phyloP scores from a whole-genome alignment of 2,113 vertebrate genomes.

The Lagopus leucura region DNA sequence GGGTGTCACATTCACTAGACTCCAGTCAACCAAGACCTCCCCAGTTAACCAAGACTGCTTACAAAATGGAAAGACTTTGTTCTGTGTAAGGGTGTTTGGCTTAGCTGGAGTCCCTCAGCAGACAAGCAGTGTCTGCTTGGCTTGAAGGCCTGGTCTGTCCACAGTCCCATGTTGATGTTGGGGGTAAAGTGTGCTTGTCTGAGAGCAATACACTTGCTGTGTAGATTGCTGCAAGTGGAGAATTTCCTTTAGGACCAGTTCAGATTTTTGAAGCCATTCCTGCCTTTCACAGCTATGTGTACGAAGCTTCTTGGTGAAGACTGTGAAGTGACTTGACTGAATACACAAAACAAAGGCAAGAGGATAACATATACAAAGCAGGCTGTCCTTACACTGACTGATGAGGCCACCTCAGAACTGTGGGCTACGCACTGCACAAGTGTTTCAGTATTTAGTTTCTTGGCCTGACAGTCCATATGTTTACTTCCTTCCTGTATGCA shows the following conservation, averaged over 20 bases:
- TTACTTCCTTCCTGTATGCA: background rate
- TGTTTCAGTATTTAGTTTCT: background rate
- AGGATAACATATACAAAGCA: background rate
- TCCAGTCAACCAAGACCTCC: too few species aligned
- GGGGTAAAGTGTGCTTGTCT: background rate
- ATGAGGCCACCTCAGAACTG: accelerated
- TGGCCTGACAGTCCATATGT: background rate
- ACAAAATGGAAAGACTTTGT: background rate
- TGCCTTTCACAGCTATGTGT: background rate
- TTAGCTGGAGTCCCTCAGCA: background rate
- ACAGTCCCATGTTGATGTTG: background rate
- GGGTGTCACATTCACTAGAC: too few species aligned
- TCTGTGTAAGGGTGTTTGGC: background rate
- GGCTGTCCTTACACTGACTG: background rate
- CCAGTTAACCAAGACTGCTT: background rate
- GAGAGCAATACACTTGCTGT: background rate
- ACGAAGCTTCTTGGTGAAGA: background rate
- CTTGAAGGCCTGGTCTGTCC: background rate
- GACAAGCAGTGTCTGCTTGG: background rate
- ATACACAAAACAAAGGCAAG: background rate
- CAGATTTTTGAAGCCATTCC: background rate
- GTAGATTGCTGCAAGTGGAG: background rate
- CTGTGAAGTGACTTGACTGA: background rate
- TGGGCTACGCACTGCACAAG: background rate
- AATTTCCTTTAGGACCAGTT: background rate